phyloP scores from a whole-genome alignment of 2,888 invertebrate species.

The Orthonychiurus folsomi region DNA sequence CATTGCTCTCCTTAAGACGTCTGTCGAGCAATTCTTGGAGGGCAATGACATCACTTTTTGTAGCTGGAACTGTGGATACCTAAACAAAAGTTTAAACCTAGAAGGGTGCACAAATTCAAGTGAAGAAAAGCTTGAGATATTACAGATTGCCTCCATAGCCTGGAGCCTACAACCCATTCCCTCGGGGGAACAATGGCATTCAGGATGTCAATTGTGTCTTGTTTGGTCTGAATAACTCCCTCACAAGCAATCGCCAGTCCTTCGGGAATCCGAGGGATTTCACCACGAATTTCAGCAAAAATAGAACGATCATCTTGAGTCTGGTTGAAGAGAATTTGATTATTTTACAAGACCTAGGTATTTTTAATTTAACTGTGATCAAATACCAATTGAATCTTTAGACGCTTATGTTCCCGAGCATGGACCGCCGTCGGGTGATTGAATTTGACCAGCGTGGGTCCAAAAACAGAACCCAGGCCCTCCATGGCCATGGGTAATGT shows the following conservation, averaged over 20 bases:
- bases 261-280: neutral
- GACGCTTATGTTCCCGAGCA: neutral
- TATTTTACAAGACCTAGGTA: neutral
- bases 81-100: too few relatives aligned
- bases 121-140: too few relatives aligned
- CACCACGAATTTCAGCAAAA: neutral
- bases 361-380: neutral
- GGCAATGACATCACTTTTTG: constrained; percentile 5
- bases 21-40: constrained; percentile 11
- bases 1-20: constrained; percentile 8
- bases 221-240: neutral
- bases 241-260: neutral
- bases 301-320: neutral
- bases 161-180: constrained; percentile 4
- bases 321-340: neutral
- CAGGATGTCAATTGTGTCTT: constrained; percentile 2
- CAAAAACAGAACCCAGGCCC: neutral
- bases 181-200: constrained; percentile 8
- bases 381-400: neutral
- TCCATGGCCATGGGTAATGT: too few relatives aligned
- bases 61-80: constrained; percentile 14
- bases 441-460: neutral
- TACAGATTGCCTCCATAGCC: constrained; percentile 8
- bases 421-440: neutral
- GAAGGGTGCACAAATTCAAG: too few relatives aligned